These are phyloP conservation scores for Heliocidaris erythrogramma DNA, from an alignment of 35 echinoderm and acorn worm species.

Conservation along the genomic window DNA sequence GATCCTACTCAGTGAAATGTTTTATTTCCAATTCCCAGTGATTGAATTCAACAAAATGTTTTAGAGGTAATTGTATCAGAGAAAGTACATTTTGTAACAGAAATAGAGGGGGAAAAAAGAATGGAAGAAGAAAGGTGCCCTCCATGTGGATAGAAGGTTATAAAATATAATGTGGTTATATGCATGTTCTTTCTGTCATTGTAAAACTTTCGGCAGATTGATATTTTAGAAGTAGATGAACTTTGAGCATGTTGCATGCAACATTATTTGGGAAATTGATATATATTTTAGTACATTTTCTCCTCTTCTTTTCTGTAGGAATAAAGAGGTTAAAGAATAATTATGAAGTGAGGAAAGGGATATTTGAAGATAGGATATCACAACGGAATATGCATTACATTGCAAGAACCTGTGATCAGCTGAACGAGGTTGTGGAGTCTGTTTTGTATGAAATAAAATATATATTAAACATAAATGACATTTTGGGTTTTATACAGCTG, in stretches of 20 bases:
- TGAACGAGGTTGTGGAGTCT: neutral
- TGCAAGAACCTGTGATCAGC: neutral
- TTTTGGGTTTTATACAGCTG: too few species aligned
- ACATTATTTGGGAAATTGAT: neutral
- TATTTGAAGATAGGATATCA: neutral
- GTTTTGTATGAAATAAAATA: neutral
- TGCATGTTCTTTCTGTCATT: neutral
- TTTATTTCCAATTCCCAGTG: neutral
- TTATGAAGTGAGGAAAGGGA: neutral
- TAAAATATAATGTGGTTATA: neutral
- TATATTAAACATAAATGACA: neutral
- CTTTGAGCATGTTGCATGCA: neutral
- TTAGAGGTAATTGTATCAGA: neutral
- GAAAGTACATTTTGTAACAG: neutral
- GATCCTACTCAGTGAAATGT: neutral
- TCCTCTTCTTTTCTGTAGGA: too few species aligned
- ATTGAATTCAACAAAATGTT: neutral
- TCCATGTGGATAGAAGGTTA: neutral
- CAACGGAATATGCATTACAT: neutral
- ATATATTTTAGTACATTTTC: neutral
- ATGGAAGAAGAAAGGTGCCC: neutral
- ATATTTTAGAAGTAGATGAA: neutral
- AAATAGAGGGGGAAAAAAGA: neutral
- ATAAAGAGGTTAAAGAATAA: neutral
- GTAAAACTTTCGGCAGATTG: neutral